These are phyloP conservation scores for Drosophila siamana DNA, from an alignment of 2,888 invertebrate genomes.

Conservation along the genomic window DNA sequence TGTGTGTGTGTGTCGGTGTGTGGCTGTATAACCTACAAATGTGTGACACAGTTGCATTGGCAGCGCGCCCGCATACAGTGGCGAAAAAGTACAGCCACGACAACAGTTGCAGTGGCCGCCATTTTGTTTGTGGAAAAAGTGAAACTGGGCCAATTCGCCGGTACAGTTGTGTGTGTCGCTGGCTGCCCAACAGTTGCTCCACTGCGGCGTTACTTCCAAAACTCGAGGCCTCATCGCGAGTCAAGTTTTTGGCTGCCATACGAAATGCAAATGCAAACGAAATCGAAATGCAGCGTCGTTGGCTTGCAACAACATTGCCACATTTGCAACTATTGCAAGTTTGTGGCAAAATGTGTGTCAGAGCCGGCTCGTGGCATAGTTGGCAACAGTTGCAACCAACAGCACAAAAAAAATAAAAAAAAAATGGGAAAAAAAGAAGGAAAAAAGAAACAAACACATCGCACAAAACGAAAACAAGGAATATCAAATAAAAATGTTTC, in stretches of 20 bases:
- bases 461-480: conserved; percentile 7
- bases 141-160: conserved; percentile 75
- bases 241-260: conserved; percentile 32
- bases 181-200: too few species aligned
- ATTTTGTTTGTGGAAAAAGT: conserved; percentile 72
- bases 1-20: conserved; percentile 17
- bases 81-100: conserved; percentile 78
- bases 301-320: conserved; percentile 43
- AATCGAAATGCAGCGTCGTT: conserved; percentile 68
- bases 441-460: too few species aligned
- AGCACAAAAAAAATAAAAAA: conserved; percentile 29
- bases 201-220: conserved; percentile 47
- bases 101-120: conserved; percentile 79
- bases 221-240: conserved; percentile 46
- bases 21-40: conserved; percentile 68
- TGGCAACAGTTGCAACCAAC: conserved; percentile 50
- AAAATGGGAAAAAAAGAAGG: too few species aligned
- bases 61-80: conserved; percentile 49
- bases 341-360: conserved; percentile 54
- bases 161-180: conserved; percentile 56
- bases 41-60: conserved; percentile 64
- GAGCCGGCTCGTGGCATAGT: conserved; percentile 72
- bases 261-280: conserved; percentile 59
- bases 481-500: conserved; percentile 52
- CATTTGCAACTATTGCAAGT: conserved; percentile 41